Evolutionary conservation across 2,888 invertebrate genomes (phyloP), one percentile per base, ranked within the genome.

Genomic region (Rugalucina vietnamica): DNA sequence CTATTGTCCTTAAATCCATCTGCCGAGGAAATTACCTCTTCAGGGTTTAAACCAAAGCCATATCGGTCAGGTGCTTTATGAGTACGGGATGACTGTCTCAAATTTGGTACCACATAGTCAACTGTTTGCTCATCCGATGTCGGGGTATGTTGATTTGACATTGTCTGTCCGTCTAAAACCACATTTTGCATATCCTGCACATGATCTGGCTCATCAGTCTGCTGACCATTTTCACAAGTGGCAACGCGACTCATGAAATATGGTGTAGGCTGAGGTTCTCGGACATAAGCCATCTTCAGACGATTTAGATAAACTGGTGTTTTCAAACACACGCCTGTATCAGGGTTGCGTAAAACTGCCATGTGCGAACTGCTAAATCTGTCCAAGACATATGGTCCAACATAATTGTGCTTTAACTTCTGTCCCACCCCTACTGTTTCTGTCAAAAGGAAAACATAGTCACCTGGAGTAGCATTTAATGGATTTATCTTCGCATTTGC

Each of bases 281-380:
- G 72, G 3, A 79, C 37, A 72, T 78, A 78, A 3, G 79, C 73
- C 71, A 83, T 65, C 49, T 83, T 83, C 1, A 79, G 72, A 18
- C 82, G 54, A 43, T 83, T 43, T 12, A 76, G 60, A 50, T 83
- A 79, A 14, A 82, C 76, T 27, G 82, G 82, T 8, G 54, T 49
- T 37, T n/a, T 14, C 27, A 75, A 34, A 39, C 27, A 18, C 29
- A 29, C 79, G 14, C 65, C 65, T 4, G 69, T 29, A 0, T 50
- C 43, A n/a, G 76, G 65, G 29, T 72, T 43, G 10, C 37, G 14
- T n/a, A 79, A 27, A 0, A 49, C 43, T 14, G 71, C 60, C 24
- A 71, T 43, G 43, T 83, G 83, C 0, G 75, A 24, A 49, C 76
- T 76, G 1, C 36, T 43, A 12, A 76, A 32, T 8, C 60, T 29